Evolutionary conservation across 2,888 invertebrate species (phyloP).

Genomic region (Masnerella sp.): DNA sequence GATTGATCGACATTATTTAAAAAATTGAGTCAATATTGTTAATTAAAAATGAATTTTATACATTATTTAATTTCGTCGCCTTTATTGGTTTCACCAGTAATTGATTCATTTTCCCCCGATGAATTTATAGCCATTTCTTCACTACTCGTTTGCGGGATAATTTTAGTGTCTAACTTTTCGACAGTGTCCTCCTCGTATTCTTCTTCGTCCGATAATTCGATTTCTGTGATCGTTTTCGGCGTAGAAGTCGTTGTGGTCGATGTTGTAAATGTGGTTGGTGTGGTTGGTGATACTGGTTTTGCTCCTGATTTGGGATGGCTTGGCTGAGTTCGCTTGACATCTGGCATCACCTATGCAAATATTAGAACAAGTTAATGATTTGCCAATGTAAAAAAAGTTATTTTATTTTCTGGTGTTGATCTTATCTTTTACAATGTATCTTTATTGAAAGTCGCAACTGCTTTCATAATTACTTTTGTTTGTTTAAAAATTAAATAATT

Average conservation of each 20-base stretch:
- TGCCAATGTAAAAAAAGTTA: no score
- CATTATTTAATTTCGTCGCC: slow-evolving; percentile 1
- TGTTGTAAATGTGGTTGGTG: neutral
- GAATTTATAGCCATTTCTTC: neutral
- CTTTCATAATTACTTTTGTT: no score
- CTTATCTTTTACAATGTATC: no score
- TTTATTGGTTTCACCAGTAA: slow-evolving; percentile 5
- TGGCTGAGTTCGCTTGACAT: neutral
- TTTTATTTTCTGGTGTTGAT: no score
- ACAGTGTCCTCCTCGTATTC: slow-evolving; percentile 24
- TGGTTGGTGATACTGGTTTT: slow-evolving; percentile 3
- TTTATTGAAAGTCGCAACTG: no score
- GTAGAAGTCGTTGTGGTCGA: neutral
- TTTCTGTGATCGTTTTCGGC: slow-evolving; percentile 8
- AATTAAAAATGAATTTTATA: no score
- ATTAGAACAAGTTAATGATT: neutral
- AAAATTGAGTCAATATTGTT: no score
- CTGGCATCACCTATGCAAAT: slow-evolving; percentile 17
- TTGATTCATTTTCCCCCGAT: slow-evolving; percentile 4
- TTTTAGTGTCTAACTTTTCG: slow-evolving; percentile 29
- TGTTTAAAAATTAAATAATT: no score
- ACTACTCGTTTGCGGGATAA: slow-evolving; percentile 11
- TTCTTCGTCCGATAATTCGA: neutral
- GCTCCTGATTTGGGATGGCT: slow-evolving; percentile 1
- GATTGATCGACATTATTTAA: no score